Evolutionary conservation across 2,113 vertebrate species (phyloP), one percentile per base, ranked within the genome.

Genomic region (Trogon melanurus): DNA sequence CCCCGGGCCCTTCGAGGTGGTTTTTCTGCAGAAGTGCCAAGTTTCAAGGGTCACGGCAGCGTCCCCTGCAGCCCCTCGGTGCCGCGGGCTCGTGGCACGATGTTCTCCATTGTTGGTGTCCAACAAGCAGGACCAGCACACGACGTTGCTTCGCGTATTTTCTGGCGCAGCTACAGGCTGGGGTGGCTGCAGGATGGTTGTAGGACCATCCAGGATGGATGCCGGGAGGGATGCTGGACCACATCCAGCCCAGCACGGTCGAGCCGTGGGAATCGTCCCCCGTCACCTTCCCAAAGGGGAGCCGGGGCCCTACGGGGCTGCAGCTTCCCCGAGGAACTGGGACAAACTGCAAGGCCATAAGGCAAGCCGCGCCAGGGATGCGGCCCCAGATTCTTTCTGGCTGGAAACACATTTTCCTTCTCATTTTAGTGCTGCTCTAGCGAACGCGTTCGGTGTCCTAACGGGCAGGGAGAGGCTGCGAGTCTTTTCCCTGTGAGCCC

Each of bases 71-170:
- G 64, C 81, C 2, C 5, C 56, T 75, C 2, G 5, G 70, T 2
- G 6, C 50, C 1, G 5, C 45, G 16, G n/a, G 17, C 34, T 27
- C 3, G 0, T 14, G 75, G 66, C 44, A 8, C 0, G 0, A 45
- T 0, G 13, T 1, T 27, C 13, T 58, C 48, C 18, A 0, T 0
- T n/a, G n/a, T n/a, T n/a, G n/a, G n/a, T n/a, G 2, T 18, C 30
- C 61, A 3, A 5, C 16, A 26, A 32, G 58, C 34, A 11, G 44
- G 9, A 23, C 3, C 47, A 16, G 45, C 47, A 6, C 6, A 0
- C 0, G 3, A 13, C 4, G 0, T 1, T 3, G 27, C 16, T 47
- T 15, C 51, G 10, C 5, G 0, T 2, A 0, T 53, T 15, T 32
- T 5, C 32, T 21, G 30, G 57, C 2, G 0, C 25, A 26, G 60